A percentile compares a stretch with the other conserved stretches of the same genome.
phyloP scores from a whole-genome alignment of 2,113 vertebrate species.

The Caracal caracal region DNA sequence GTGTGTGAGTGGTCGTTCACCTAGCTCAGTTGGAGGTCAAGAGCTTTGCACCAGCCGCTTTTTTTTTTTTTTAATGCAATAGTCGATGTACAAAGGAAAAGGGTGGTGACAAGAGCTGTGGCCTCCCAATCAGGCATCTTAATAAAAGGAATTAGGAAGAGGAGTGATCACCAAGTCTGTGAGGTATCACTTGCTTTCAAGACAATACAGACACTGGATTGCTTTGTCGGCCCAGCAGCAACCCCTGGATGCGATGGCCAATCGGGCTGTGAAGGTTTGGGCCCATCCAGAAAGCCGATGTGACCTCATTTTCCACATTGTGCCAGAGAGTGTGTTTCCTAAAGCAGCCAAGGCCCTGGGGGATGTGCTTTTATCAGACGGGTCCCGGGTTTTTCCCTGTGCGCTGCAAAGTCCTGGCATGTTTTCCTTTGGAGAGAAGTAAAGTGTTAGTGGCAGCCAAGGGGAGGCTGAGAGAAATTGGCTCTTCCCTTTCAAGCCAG shows the following conservation, averaged over 20 bases:
- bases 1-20: neutral
- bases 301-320: neutral
- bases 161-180: neutral
- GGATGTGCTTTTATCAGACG: neutral
- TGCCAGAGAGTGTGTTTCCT: neutral
- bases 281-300: neutral
- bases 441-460: neutral
- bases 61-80: neutral
- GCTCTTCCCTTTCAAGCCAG: slow-evolving; percentile 64
- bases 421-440: slow-evolving; percentile 49
- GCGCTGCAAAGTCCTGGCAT: neutral
- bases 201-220: fast-evolving
- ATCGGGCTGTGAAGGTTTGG: neutral
- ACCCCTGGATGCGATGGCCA: neutral
- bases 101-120: neutral
- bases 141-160: neutral
- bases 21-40: neutral
- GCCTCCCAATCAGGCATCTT: neutral
- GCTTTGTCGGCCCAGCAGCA: neutral
- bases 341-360: neutral
- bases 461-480: neutral
- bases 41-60: neutral
- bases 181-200: neutral
- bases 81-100: neutral
- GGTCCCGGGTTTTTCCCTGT: neutral